These are phyloP conservation scores for Rhinophrynus dorsalis DNA, from an alignment of 2,797 vertebrate species.

Conservation along the genomic window DNA sequence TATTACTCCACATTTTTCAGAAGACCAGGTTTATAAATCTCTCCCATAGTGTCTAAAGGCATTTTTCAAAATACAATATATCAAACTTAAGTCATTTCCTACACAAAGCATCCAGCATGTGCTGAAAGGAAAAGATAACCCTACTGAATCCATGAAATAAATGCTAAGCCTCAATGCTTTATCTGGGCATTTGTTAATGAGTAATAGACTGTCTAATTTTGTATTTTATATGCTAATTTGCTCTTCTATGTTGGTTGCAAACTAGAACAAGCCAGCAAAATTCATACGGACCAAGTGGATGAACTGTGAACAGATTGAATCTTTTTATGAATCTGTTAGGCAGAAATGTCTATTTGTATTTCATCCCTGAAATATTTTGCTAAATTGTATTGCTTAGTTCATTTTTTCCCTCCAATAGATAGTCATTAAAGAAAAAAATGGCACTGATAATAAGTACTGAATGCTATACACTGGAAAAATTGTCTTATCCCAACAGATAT, in stretches of 20 bases:
- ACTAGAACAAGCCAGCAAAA: neutral
- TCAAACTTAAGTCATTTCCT: no score
- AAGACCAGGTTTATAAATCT: no score
- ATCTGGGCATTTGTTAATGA: no score
- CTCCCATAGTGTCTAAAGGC: no score
- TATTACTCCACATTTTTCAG: no score
- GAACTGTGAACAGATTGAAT: neutral
- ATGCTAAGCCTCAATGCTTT: no score
- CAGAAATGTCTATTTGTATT: neutral
- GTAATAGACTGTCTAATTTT: no score
- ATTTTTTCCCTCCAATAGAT: conserved; percentile 1
- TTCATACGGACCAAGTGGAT: neutral
- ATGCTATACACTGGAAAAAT: neutral
- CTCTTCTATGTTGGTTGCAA: neutral
- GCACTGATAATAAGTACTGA: conserved; percentile 5
- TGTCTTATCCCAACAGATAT: neutral
- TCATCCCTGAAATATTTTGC: neutral
- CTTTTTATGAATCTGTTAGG: neutral
- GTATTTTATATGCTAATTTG: conserved; percentile 2
- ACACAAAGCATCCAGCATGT: no score
- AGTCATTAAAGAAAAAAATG: neutral
- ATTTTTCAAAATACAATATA: no score
- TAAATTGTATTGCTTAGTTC: conserved; percentile 1
- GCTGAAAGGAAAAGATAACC: no score
- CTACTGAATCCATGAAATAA: no score